phyloP scores from a whole-genome alignment of 2,113 vertebrate species.

The Pseudonaja textilis region DNA sequence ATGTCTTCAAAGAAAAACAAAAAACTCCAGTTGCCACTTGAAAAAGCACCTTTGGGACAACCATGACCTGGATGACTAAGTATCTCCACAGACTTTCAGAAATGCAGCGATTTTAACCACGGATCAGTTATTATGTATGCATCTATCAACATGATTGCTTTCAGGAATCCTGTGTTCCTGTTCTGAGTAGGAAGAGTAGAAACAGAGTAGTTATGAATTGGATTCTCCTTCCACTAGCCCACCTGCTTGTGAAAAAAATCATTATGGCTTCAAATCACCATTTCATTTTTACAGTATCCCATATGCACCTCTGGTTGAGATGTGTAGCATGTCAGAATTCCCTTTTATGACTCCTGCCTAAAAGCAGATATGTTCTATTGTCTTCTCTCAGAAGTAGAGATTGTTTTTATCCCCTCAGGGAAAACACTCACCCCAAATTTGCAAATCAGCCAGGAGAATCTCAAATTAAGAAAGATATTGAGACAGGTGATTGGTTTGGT shows the following conservation, averaged over 20 bases:
- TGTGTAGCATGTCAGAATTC: constrained; percentile 44
- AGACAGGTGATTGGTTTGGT: constrained; percentile 55
- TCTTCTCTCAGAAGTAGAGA: constrained; percentile 55
- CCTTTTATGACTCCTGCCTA: constrained; percentile 52
- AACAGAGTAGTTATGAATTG: constrained; percentile 2
- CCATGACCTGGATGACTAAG: neutral
- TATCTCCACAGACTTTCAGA: neutral
- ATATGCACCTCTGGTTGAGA: constrained; percentile 54
- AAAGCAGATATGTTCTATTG: constrained; percentile 57
- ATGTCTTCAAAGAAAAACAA: neutral
- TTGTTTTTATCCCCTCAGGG: constrained; percentile 46
- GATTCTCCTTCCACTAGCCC: constrained; percentile 10
- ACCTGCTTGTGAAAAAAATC: constrained; percentile 13
- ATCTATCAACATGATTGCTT: neutral
- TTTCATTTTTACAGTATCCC: constrained; percentile 47
- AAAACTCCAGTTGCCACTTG: neutral
- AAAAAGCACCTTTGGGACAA: neutral
- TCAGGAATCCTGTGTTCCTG: neutral
- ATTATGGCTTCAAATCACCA: constrained; percentile 49
- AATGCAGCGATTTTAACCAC: neutral
- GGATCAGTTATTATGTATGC: neutral
- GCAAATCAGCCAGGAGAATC: constrained; percentile 51
- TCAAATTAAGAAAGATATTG: constrained; percentile 68
- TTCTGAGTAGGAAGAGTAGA: neutral
- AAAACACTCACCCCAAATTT: constrained; percentile 50